Base-by-base conservation (phyloP, 1,140 invertebrate species). In the Drosophila paulistorum region DNA sequence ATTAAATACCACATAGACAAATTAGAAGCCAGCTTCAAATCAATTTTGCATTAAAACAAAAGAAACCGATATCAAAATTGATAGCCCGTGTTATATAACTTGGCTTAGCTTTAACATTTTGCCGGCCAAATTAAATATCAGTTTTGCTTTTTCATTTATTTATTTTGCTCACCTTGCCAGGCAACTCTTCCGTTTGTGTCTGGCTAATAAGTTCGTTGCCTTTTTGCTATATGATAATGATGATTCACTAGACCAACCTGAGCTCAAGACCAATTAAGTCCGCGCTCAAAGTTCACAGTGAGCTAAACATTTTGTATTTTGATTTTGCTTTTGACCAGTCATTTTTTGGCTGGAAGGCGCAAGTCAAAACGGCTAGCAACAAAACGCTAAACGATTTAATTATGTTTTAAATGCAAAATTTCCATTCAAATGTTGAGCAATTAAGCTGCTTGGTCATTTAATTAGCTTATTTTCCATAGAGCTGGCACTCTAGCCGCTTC, bases 201-300 rank as follows among this genome's bases (percentile, higher is more conserved):
- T 59, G 45, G 72, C 48, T 33, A 42, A 65, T 63, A 75, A 82
- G 82, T 86, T 86, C 82, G 75, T 86, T 86, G 82, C 68, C 82
- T 79, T 58, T 74, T 35, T 42, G 30, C 13, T 9, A 10, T 48
- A 23, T 51, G 45, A 51, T 51, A 51, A 51, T 51, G 75, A 59
- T 84, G 81, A 84, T 57, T 84, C 81, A 83, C 48, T 45, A 41
- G 57, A 71, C 37, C 59, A 23, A 23, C 17, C 45, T 11, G 45
- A 37, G 55, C 84, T 73, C 71, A 71, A 82, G 71, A 70, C 62
- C 79, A 77, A 65, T 37, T 63, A 39, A 60, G 30, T 48, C 58
- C 41, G 67, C 37, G 62, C 65, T 67, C 68, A 75, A 65, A 72
- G 75, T 72, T 83, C 80, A 65, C 60, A 62, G 35, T 39, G 65